These are phyloP conservation scores for Chesias legatella DNA, from an alignment of 2,888 invertebrate genomes.

Conservation along the genomic window DNA sequence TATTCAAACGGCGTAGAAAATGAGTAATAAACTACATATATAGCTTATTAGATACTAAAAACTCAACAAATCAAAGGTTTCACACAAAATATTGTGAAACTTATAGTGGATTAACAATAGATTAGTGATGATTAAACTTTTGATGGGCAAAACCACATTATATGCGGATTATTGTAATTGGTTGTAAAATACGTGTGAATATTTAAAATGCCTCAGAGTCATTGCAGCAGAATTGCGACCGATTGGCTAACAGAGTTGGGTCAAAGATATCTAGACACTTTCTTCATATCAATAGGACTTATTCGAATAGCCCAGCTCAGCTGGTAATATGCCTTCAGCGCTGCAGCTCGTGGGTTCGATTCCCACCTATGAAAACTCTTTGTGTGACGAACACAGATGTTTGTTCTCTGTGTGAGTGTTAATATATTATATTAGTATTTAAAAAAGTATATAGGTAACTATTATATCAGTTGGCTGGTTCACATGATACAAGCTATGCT, in stretches of 20 bases:
- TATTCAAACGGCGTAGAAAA: no score
- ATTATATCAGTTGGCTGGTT: no score
- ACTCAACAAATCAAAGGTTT: conserved; percentile 56
- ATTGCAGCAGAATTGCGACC: neutral
- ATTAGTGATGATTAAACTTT: conserved; percentile 27
- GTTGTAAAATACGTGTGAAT: conserved; percentile 27
- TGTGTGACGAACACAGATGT: no score
- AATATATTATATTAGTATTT: no score
- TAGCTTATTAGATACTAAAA: conserved; percentile 71
- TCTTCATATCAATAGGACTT: no score
- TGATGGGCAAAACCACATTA: conserved; percentile 19
- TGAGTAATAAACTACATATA: conserved; percentile 69
- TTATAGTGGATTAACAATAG: conserved; percentile 41
- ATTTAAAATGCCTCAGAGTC: conserved; percentile 14
- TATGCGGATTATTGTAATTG: conserved; percentile 29
- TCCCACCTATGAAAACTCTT: no score
- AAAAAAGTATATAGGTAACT: no score
- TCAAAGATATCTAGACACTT: neutral
- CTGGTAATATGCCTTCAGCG: no score
- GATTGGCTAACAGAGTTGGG: neutral
- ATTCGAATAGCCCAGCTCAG: no score
- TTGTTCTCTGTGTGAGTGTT: no score
- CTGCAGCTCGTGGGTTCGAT: no score
- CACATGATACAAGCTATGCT: no score
- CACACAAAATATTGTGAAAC: conserved; percentile 55